phyloP scores from a whole-genome alignment of 1,140 invertebrate species.

The Drosophila sp. region DNA sequence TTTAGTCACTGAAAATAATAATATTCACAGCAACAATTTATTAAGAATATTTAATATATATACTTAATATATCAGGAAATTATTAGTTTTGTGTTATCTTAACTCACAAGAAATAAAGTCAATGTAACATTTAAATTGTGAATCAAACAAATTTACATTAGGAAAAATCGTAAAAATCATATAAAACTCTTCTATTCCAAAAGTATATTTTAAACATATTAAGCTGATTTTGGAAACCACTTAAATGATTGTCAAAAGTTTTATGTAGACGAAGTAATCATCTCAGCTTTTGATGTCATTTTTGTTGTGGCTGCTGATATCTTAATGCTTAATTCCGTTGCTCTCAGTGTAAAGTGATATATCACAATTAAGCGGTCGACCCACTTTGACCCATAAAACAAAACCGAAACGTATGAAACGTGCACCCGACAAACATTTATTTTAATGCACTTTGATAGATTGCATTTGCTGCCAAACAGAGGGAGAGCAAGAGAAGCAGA shows the following conservation, averaged over 20 bases:
- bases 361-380: constrained; percentile 72
- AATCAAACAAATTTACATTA: too few species aligned
- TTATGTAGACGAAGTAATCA: neutral
- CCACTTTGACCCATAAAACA: constrained; percentile 71
- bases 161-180: too few species aligned
- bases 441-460: constrained; percentile 80
- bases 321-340: constrained; percentile 41
- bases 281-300: constrained; percentile 24
- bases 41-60: too few species aligned
- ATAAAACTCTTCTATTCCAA: too few species aligned
- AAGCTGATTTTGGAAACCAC: neutral
- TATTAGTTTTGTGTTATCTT: too few species aligned
- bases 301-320: constrained; percentile 32
- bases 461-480: constrained; percentile 58
- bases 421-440: constrained; percentile 33
- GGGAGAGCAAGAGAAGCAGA: neutral
- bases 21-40: too few species aligned
- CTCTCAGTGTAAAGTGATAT: constrained; percentile 60
- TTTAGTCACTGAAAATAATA: too few species aligned
- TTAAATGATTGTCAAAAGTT: neutral
- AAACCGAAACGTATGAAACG: constrained; percentile 28
- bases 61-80: too few species aligned
- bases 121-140: neutral
- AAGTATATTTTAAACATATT: neutral
- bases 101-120: too few species aligned